Base-by-base conservation (phyloP, 2,888 invertebrate species). In the Malthinus flaveolus region DNA sequence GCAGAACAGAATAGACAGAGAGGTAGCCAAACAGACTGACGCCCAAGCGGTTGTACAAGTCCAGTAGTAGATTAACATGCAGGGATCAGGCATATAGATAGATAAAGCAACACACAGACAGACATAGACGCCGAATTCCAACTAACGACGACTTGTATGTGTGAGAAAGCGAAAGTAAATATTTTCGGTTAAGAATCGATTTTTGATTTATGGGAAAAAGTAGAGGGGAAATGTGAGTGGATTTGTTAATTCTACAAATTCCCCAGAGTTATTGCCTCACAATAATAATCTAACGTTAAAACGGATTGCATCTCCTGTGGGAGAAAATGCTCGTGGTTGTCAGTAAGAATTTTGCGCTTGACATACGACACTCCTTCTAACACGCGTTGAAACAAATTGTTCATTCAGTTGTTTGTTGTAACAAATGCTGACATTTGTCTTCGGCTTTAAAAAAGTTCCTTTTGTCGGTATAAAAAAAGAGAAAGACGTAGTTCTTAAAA, bases 261-360 rank as follows among this genome's bases (percentile, higher is more conserved):
- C 64, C 62, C 64, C 9, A 45, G 62, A 61, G 62, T n/a, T 42
- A 15, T 42, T 46, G 56, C 56, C 23, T 23, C 60, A 51, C 62
- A 64, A 64, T 64, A 64, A 64, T 61, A 64, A 64, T 61, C 54
- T 60, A 42, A 64, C 60, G 61, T 56, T 61, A 59, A 60, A 61
- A 61, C 56, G 55, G 56, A 56, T 61, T 60, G 57, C 55, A 59
- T 55, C 48, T 65, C 63, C 61, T 61, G 39, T 58, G 57, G 63
- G 62, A 23, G 23, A 66, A 63, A 68, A 68, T 66, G 67, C 73
- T 65, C 65, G 65, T 66, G 63, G 63, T 66, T 71, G 73, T 75
- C 75, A 68, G 55, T 61, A 58, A 59, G 66, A 65, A 72, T 76
- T 75, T 74, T 68, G 73, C 71, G 72, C 71, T 62, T 71, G 73